Percentiles rank a stretch among this genome's conserved stretches.
Evolutionary conservation across 2,888 invertebrate species (phyloP).

Genomic region (Emmelina monodactyla): DNA sequence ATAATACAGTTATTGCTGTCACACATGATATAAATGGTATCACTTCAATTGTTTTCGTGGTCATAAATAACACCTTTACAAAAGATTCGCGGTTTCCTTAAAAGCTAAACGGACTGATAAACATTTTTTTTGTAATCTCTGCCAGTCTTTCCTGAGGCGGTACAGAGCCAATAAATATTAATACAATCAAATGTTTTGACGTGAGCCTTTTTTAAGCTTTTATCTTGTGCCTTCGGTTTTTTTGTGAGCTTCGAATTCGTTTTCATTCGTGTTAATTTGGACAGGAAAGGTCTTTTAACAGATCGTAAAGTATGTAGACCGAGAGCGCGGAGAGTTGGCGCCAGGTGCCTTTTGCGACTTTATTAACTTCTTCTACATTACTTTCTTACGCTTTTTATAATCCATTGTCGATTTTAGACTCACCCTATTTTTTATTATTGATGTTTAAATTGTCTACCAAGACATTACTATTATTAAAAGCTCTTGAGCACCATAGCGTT

Average conservation of each 20-base stretch:
- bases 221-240: constrained; percentile 61
- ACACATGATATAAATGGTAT: constrained; percentile 60
- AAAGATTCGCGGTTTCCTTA: constrained; percentile 64
- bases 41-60: constrained; percentile 61
- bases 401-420: too few species aligned
- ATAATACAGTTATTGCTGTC: constrained; percentile 61
- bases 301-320: constrained; percentile 56
- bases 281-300: constrained; percentile 66
- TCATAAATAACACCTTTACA: constrained; percentile 63
- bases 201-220: constrained; percentile 63
- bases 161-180: constrained; percentile 62
- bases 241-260: constrained; percentile 54
- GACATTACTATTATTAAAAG: too few species aligned
- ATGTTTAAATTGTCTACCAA: too few species aligned
- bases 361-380: background rate
- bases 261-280: constrained; percentile 67
- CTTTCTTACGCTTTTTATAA: too few species aligned
- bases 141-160: constrained; percentile 57
- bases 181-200: constrained; percentile 68
- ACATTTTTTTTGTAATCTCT: constrained; percentile 50
- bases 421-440: too few species aligned
- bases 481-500: too few species aligned
- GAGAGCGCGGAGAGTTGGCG: constrained; percentile 31
- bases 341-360: constrained; percentile 35
- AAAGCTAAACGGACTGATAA: constrained; percentile 65